These are phyloP conservation scores for Himantopus leucocephalus DNA, from an alignment of 2,113 vertebrate species.

Conservation along the genomic window DNA sequence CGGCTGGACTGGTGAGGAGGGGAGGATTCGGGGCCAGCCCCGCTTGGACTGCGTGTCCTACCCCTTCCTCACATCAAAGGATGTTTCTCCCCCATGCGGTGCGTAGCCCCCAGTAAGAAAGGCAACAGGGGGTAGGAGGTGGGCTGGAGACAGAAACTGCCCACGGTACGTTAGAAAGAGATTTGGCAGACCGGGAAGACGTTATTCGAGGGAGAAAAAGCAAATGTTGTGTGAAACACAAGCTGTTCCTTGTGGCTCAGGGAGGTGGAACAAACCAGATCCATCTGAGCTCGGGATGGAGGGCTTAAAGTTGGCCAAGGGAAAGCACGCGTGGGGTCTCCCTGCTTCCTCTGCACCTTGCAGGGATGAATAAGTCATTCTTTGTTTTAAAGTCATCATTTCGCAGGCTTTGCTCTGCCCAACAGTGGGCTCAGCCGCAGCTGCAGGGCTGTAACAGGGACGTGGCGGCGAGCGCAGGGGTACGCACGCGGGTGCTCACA, in stretches of 20 bases:
- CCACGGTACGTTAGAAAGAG: not conserved
- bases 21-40: not conserved
- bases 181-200: not conserved
- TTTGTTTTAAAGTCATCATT: not conserved
- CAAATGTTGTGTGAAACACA: not conserved
- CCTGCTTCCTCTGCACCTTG: not conserved
- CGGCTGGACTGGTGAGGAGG: rapidly evolving
- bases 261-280: not conserved
- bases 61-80: not conserved
- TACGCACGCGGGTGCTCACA: rapidly evolving
- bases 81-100: not conserved
- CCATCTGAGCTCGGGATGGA: not conserved
- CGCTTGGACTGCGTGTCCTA: not conserved
- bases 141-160: not conserved
- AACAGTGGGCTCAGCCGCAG: not conserved
- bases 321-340: rapidly evolving
- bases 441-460: too few relatives aligned
- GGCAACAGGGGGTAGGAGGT: not conserved
- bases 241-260: not conserved
- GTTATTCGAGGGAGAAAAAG: not conserved
- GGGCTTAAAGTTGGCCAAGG: not conserved
- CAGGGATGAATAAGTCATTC: rapidly evolving
- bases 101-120: not conserved
- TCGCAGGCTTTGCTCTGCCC: not conserved
- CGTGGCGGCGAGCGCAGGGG: rapidly evolving